Base-by-base conservation (phyloP, 2,113 vertebrate species). In the Donacobius atricapilla region DNA sequence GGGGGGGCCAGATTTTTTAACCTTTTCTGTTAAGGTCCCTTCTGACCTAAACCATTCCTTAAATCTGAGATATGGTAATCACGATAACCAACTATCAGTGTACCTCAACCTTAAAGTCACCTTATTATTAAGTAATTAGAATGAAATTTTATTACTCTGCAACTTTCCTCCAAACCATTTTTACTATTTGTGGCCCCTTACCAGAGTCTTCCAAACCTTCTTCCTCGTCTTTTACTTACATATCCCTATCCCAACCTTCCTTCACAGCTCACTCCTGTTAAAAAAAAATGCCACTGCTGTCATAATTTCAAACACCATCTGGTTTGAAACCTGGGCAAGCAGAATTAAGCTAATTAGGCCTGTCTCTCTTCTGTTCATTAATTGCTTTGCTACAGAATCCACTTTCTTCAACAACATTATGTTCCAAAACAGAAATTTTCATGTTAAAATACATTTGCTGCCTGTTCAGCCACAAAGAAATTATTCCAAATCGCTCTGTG, bases 321-420 rank as follows among this genome's bases (percentile, higher is more conserved):
- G 54, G 30, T 80, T 77, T 83, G 78, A 94, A 96, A 95, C 64
- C 81, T 94, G 84, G 45, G 75, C 70, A 89, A 79, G 35, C 11
- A 83, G 58, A 95, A 83, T 70, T 86, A 35, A 79, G 75, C 65
- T 91, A 84, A 94, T 93, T 89, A 94, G 87, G 58, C 21, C 35
- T n/a, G 19, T 61, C n/a, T 57, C 37, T 90, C 39, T 44, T 72
- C 48, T 76, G 71, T 50, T 93, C 45, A 76, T 54, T 95, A 95
- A 94, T 48, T 92, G 57, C 50, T 86, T 47, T 88, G 39, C 72
- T 66, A 70, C 27, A 86, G 42, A 94, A 88, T 72, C 63, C 47
- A 54, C 39, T 63, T 63, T 33, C 18, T 53, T 82, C 57, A 16
- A 64, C n/a, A 76, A 60, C 20, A 25, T 15, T 72, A 71, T 3